Percentiles rank a stretch among this genome's conserved stretches.
These are phyloP conservation scores for Cheirogaleus major DNA, from an alignment of 2,797 vertebrate species.

Conservation along the genomic window DNA sequence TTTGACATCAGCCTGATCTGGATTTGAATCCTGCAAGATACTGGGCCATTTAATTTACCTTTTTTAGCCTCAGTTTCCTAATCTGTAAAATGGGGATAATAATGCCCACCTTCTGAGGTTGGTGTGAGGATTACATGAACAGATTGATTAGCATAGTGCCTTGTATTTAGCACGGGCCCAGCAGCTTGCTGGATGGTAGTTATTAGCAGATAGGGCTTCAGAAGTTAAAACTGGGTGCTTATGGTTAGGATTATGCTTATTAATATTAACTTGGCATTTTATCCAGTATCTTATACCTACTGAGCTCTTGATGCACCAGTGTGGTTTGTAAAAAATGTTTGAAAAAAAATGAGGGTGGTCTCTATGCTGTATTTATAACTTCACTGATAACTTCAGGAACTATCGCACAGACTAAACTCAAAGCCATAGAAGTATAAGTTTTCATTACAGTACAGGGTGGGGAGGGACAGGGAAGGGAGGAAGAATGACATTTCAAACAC, in stretches of 20 bases:
- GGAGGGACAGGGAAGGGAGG: neutral
- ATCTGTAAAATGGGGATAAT: neutral
- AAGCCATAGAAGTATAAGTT: neutral
- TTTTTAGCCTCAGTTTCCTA: neutral
- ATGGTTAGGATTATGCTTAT: neutral
- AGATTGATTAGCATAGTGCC: neutral
- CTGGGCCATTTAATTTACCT: neutral
- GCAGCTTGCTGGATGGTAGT: neutral
- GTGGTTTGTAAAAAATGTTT: neutral
- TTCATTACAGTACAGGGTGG: neutral
- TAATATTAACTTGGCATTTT: neutral
- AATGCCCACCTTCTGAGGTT: neutral
- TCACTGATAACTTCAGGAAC: neutral
- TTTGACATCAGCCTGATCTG: neutral
- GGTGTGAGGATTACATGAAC: neutral
- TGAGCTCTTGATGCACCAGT: neutral
- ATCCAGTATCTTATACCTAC: neutral
- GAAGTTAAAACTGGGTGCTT: neutral
- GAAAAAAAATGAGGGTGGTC: neutral
- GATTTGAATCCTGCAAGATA: neutral
- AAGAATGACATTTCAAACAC: conserved; percentile 66
- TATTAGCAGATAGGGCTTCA: neutral
- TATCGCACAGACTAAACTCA: neutral
- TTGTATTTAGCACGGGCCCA: neutral
- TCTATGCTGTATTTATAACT: neutral